These are phyloP conservation scores for Engystomops pustulosus DNA, from an alignment of 2,113 vertebrate species.

Conservation along the genomic window DNA sequence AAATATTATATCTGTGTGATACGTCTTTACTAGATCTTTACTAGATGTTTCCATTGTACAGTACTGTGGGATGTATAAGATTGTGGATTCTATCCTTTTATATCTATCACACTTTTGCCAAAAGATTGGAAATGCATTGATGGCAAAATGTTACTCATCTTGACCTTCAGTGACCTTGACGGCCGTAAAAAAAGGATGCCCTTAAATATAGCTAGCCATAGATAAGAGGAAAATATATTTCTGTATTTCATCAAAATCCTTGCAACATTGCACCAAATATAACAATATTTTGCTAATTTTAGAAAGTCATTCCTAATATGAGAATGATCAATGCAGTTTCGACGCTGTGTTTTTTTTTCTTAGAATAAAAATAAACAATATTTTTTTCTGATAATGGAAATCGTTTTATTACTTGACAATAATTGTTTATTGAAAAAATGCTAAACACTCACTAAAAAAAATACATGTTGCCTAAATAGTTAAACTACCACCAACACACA, in stretches of 20 bases:
- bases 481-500: neutral
- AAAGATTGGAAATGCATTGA: neutral
- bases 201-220: neutral
- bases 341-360: too few relatives aligned
- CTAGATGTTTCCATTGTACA: too few relatives aligned
- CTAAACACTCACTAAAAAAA: neutral
- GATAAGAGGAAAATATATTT: neutral
- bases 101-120: too few relatives aligned
- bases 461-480: neutral
- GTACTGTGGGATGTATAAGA: too few relatives aligned
- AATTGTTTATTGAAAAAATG: neutral
- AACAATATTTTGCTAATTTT: too few relatives aligned
- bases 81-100: too few relatives aligned
- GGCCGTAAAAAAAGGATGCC: neutral
- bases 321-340: too few relatives aligned
- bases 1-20: neutral
- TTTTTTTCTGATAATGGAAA: too few relatives aligned
- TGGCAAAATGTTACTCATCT: neutral
- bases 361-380: too few relatives aligned
- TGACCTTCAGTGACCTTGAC: slow-evolving; percentile 41
- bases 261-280: too few relatives aligned
- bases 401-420: too few relatives aligned
- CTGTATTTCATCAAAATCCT: neutral
- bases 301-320: neutral
- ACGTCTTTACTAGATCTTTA: too few relatives aligned